Base-by-base conservation (phyloP, 30 jellyfish, hydroid and myxozoan genomes). In the Cassiopea xamachana region DNA sequence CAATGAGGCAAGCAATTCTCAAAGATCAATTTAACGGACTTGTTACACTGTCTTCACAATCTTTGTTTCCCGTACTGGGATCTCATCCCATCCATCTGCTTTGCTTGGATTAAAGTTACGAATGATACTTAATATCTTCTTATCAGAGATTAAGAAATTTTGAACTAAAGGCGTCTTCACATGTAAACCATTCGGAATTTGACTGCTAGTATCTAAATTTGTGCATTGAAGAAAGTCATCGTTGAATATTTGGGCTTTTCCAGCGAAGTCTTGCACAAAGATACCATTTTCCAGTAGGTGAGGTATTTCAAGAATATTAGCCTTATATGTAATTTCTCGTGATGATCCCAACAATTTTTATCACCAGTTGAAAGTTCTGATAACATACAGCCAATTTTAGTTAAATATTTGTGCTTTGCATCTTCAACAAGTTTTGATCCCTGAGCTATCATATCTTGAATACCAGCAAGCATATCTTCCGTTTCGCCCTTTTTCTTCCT, bases 401-500 rank as follows among this genome's bases (percentile, higher is more conserved):
- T 19, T 13, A 55, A 74, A 46, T 16, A 74, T 44, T 74, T 74
- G 61, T 74, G 83, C 83, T 27, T 74, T 12, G 83, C 83, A 74
- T 27, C 39, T 6, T 74, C 83, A 17, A 1, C 49, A 6, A 69
- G 48, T 69, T 69, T 69, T 69, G 48, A 69, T 69, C 78, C 78
- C 16, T 74, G 61, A 74, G 83, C 46, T 13, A 74, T 48, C 61
- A 74, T 74, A 48, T 48, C 59, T 17, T 74, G 83, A 48, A 46
- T 74, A 14, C 83, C 83, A 7, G 46, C 83, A 27, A 74, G 61
- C 49, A 44, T 74, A 44, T 74, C 83, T 6, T 74, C 59, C 12
- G 83, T 64, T 48, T 74, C 62, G 49, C 96, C 92, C 60, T 72
- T 71, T 61, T 75, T 87, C 60, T 87, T 75, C 17, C 47, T 83